phyloP scores from a whole-genome alignment of 2,888 invertebrate genomes.

The Apomyelois bistriatella region DNA sequence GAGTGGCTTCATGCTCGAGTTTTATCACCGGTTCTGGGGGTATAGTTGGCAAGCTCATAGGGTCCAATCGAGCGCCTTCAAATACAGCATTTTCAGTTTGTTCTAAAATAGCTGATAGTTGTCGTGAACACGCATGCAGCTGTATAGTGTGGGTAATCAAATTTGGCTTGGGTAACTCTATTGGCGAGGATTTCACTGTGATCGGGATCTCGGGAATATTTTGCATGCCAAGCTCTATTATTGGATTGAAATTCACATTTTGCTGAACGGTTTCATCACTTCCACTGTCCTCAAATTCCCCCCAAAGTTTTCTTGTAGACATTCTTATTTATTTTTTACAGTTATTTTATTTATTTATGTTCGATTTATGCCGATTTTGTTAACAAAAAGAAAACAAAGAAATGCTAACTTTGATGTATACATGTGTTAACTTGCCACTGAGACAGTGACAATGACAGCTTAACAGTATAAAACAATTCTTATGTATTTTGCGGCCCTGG shows the following conservation, averaged over 20 bases:
- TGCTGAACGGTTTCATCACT: conserved; percentile 57
- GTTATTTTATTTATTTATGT: too few species aligned
- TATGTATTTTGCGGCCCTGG: too few species aligned
- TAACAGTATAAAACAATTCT: too few species aligned
- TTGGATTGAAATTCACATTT: conserved; percentile 71
- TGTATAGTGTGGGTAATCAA: conserved; percentile 71
- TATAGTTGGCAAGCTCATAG: conserved; percentile 50
- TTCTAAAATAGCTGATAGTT: conserved; percentile 56
- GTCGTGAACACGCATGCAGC: conserved; percentile 58
- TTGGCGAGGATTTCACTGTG: conserved; percentile 65
- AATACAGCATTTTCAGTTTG: conserved; percentile 56
- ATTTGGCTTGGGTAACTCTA: conserved; percentile 66
- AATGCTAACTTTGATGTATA: background rate
- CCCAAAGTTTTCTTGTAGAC: conserved; percentile 60
- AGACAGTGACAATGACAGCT: background rate
- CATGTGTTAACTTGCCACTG: background rate
- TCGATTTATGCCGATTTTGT: too few species aligned
- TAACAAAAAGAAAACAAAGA: background rate
- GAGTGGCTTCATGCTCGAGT: conserved; percentile 50
- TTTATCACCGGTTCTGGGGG: conserved; percentile 56
- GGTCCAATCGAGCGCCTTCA: conserved; percentile 54
- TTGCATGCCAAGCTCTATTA: conserved; percentile 74
- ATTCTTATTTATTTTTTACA: conserved; percentile 24
- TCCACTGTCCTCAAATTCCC: conserved; percentile 60
- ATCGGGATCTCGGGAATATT: conserved; percentile 74